Evolutionary conservation across 2,888 invertebrate species (phyloP).

Genomic region (Pristionchus entomophagus): DNA sequence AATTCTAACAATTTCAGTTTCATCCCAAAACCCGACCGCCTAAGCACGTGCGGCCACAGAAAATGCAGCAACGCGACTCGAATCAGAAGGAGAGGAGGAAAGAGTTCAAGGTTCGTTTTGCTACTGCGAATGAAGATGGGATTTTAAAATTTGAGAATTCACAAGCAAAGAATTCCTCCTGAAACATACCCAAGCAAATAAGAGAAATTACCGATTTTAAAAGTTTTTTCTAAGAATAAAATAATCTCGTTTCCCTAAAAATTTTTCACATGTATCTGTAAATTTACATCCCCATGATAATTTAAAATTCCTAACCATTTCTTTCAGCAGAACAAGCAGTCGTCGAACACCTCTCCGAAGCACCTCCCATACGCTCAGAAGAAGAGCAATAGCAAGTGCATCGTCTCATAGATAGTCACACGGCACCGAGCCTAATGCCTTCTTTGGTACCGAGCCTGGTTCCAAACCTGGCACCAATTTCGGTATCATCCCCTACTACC

Average conservation of each 20-base stretch:
- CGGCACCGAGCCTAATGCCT: background rate
- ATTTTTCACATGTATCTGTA: too few species aligned
- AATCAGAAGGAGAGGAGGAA: conserved; percentile 39
- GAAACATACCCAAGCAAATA: too few species aligned
- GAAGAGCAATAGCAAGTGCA: conserved; percentile 58
- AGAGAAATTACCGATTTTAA: too few species aligned
- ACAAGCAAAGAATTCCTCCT: too few species aligned
- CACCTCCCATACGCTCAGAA: conserved; percentile 53
- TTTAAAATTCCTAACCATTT: too few species aligned
- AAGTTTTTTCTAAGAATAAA: too few species aligned
- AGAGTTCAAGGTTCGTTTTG: background rate
- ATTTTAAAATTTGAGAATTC: too few species aligned
- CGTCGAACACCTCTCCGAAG: conserved; percentile 14
- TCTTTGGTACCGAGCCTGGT: background rate
- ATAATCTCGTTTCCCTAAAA: too few species aligned
- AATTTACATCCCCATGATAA: too few species aligned
- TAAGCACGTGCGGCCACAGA: conserved; percentile 14
- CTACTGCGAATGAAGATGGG: background rate
- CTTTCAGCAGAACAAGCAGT: background rate
- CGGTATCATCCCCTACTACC: background rate
- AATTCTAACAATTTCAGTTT: background rate
- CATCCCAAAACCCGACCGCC: background rate
- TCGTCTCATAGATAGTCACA: conserved; percentile 51
- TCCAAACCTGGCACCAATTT: background rate
- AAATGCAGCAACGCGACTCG: background rate